These are phyloP conservation scores for Nineta flava DNA, from an alignment of 2,888 invertebrate species.

Conservation along the genomic window DNA sequence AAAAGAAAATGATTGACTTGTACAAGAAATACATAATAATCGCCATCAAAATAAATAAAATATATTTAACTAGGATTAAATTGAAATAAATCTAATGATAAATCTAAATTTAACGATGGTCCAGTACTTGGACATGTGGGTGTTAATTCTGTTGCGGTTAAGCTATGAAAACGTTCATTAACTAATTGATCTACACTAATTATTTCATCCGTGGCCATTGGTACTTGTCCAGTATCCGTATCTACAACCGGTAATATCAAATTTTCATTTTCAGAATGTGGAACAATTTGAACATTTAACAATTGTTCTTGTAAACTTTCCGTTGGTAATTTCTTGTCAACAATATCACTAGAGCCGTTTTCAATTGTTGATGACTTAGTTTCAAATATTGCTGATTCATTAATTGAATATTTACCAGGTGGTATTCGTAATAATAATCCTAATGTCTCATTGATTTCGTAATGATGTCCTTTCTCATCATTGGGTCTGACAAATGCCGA, in stretches of 20 bases:
- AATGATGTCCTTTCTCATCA: slow-evolving; percentile 16
- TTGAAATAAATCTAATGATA: slow-evolving; percentile 14
- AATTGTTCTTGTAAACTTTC: slow-evolving; percentile 4
- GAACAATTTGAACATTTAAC: slow-evolving; percentile 3
- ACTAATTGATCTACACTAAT: slow-evolving; percentile 30
- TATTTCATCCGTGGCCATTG: slow-evolving; percentile 24
- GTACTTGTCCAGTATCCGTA: slow-evolving; percentile 17
- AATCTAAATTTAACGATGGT: slow-evolving; percentile 23
- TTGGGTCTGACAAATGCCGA: slow-evolving; percentile 21
- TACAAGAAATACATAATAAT: neutral
- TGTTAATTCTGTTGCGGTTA: slow-evolving; percentile 22
- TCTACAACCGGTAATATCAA: slow-evolving; percentile 20
- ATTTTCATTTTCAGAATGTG: slow-evolving; percentile 3
- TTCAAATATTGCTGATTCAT: slow-evolving; percentile 9
- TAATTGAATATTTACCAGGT: slow-evolving; percentile 22
- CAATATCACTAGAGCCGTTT: neutral
- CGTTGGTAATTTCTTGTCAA: neutral
- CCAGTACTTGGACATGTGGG: neutral
- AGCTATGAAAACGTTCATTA: slow-evolving; percentile 26
- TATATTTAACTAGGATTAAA: neutral
- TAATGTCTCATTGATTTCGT: slow-evolving; percentile 21
- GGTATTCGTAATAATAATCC: slow-evolving; percentile 21
- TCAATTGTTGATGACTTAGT: neutral
- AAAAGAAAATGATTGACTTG: neutral
- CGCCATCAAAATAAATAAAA: neutral